A percentile compares a stretch with the other conserved stretches of the same genome.
Conservation (phyloP, 2,797 vertebrate species). For the Orientallactaga sibirica region DNA sequence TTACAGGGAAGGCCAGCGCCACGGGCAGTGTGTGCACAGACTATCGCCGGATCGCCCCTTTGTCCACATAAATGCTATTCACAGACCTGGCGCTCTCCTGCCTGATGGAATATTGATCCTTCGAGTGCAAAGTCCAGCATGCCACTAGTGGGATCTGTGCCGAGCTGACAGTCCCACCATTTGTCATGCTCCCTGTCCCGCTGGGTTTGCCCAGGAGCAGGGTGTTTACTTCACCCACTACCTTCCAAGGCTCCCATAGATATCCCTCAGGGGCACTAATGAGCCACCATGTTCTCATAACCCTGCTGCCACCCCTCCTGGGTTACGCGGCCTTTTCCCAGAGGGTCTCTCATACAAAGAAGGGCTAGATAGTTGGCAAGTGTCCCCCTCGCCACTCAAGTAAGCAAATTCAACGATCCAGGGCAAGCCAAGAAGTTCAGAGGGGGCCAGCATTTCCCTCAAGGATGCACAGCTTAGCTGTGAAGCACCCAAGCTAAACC, state of each 20-base stretch:
- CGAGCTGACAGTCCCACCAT: conserved; percentile 93
- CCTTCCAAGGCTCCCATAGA: conserved; percentile 83
- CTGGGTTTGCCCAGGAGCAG: conserved; percentile 94
- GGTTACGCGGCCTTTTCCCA: fast-evolving
- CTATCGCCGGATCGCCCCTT: conserved; percentile 73
- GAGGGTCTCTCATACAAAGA: not conserved
- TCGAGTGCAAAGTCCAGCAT: conserved; percentile 88
- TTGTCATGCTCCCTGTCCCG: conserved; percentile 95
- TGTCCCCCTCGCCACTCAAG: fast-evolving
- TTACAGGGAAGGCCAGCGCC: fast-evolving
- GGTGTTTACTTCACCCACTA: conserved; percentile 90
- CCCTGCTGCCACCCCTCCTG: conserved; percentile 48
- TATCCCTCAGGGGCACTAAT: conserved; percentile 79
- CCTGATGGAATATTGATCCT: conserved; percentile 89
- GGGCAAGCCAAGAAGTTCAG: fast-evolving
- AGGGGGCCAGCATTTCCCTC: not conserved
- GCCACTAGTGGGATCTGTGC: conserved; percentile 89
- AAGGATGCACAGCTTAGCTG: not conserved
- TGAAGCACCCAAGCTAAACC: not conserved
- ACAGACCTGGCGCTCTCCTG: conserved; percentile 81
- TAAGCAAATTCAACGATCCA: fast-evolving
- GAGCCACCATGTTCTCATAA: conserved; percentile 77
- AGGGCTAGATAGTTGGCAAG: not conserved
- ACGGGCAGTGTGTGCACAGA: not conserved
- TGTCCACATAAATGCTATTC: conserved; percentile 75